Conservation (phyloP, 2,113 vertebrate species). For the Octodon degus region DNA sequence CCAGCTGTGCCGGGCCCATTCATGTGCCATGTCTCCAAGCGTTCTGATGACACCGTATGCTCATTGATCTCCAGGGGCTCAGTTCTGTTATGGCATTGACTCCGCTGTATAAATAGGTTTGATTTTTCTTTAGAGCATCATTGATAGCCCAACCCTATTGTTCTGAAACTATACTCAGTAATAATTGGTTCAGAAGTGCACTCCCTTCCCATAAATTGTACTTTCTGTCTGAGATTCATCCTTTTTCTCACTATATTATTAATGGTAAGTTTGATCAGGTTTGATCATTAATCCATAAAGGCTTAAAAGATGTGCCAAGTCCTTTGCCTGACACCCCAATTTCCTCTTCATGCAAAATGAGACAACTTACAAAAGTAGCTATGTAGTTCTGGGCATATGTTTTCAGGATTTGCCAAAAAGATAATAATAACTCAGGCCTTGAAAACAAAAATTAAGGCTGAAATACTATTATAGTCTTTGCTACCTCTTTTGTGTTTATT, state of each 20-base stretch:
- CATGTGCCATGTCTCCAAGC: slow-evolving; percentile 1
- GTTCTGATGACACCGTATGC: slow-evolving; percentile 26
- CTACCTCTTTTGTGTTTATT: slow-evolving; percentile 18
- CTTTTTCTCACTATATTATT: background rate
- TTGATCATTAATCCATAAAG: background rate
- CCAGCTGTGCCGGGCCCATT: slow-evolving; percentile 27
- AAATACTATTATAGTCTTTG: background rate
- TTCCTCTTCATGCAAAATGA: background rate
- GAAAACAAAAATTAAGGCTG: background rate
- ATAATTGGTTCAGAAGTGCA: background rate
- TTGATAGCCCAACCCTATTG: background rate
- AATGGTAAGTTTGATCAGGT: background rate
- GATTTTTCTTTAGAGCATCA: background rate
- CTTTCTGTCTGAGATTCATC: background rate
- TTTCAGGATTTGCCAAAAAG: background rate
- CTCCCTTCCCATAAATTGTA: background rate
- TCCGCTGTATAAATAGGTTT: slow-evolving; percentile 38
- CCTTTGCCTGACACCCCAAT: background rate
- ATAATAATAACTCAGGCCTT: background rate
- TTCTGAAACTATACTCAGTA: background rate
- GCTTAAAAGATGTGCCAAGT: background rate
- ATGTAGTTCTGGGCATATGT: background rate
- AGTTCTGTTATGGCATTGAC: background rate
- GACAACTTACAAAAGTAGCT: background rate
- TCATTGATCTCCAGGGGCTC: background rate